Percentiles rank a stretch among this genome's conserved stretches.
These are phyloP conservation scores for Parotocinclus haroldoi DNA, from an alignment of 2,797 vertebrate species.

Conservation along the genomic window DNA sequence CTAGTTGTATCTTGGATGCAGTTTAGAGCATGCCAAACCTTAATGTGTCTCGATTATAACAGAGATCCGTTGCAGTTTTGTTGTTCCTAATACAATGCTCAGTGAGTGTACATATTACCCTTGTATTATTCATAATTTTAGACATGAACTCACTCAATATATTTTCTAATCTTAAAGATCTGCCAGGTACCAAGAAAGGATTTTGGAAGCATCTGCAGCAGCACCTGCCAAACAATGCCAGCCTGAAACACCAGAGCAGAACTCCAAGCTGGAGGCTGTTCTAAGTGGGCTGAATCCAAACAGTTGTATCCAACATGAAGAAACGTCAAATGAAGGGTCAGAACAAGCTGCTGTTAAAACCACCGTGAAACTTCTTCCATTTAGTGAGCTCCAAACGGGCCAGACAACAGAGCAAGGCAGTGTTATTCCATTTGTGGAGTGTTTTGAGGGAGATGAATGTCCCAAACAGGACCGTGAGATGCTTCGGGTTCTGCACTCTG, in stretches of 20 bases:
- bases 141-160: neutral
- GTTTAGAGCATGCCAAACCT: too few species aligned
- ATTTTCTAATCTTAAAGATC: constrained; percentile 65
- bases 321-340: neutral
- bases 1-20: too few species aligned
- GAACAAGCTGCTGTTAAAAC: constrained; percentile 6
- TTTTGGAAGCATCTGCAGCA: constrained; percentile 56
- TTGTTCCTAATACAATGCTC: neutral
- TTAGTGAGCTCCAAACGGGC: constrained; percentile 55
- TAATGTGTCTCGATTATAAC: neutral
- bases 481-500: constrained; percentile 5
- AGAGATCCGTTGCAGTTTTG: neutral
- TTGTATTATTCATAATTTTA: neutral
- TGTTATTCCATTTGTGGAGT: constrained; percentile 12
- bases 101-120: neutral
- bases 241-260: constrained; percentile 41
- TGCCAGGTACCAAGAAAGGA: constrained; percentile 74
- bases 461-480: constrained; percentile 2
- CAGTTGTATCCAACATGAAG: constrained; percentile 46
- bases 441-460: neutral
- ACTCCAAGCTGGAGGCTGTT: constrained; percentile 37
- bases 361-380: constrained; percentile 53
- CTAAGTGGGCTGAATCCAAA: constrained; percentile 43
- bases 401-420: constrained; percentile 18
- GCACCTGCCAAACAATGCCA: constrained; percentile 38